phyloP scores from a whole-genome alignment of 53 echinoderm and acorn worm genomes.

The Hippasteria phrygiana region DNA sequence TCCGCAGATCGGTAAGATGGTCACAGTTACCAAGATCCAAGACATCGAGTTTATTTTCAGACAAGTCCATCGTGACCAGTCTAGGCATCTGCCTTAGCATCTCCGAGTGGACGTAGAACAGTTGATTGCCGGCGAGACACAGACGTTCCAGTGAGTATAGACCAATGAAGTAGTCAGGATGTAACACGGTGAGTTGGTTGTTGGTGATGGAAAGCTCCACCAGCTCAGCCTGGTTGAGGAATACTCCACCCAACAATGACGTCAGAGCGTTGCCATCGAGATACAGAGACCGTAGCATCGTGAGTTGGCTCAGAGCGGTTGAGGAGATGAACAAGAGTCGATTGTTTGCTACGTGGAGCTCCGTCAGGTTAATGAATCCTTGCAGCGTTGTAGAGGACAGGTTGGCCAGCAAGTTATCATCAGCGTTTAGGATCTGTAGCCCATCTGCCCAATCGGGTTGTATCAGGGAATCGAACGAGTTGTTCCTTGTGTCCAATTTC shows the following conservation, averaged over 20 bases:
- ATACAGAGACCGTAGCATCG: not conserved
- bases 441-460: conserved; percentile 32
- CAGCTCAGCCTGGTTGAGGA: not conserved
- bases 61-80: conserved; percentile 5
- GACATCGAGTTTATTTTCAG: conserved; percentile 30
- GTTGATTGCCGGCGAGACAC: conserved; percentile 36
- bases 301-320: conserved; percentile 16
- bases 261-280: conserved; percentile 21
- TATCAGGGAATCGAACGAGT: conserved; percentile 40
- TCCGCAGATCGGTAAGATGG: not conserved
- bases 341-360: conserved; percentile 45
- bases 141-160: conserved; percentile 34
- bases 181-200: conserved; percentile 33
- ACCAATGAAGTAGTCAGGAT: conserved; percentile 36
- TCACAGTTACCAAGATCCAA: conserved; percentile 2
- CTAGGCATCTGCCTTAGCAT: conserved; percentile 19
- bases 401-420: conserved; percentile 41
- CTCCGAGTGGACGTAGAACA: conserved; percentile 5
- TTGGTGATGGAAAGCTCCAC: conserved; percentile 43
- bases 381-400: conserved; percentile 38
- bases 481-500: conserved; percentile 19
- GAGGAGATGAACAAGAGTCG: conserved; percentile 20
- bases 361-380: conserved; percentile 40
- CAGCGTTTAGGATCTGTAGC: conserved; percentile 14
- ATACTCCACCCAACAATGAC: not conserved